phyloP scores from a whole-genome alignment of 2,113 vertebrate species.

The Capreolus pygargus region DNA sequence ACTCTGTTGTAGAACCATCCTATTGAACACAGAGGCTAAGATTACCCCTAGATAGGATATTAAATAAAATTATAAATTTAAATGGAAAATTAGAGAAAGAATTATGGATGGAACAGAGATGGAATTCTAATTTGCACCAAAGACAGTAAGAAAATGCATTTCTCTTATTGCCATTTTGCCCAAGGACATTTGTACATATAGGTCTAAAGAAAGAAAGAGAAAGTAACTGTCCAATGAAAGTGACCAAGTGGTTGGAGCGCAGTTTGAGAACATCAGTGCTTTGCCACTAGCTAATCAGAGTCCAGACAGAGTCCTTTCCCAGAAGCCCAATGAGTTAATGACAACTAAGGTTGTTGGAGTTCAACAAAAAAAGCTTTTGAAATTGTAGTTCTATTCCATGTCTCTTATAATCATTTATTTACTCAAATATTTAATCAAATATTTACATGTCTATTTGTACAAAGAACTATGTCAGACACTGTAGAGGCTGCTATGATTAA shows the following conservation, averaged over 20 bases:
- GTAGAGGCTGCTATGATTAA: not conserved
- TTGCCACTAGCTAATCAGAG: not conserved
- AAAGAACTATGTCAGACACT: not conserved
- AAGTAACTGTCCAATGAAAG: not conserved
- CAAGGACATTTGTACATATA: not conserved
- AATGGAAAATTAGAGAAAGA: not conserved
- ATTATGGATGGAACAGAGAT: not conserved
- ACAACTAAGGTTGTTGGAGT: not conserved
- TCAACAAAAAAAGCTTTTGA: not conserved
- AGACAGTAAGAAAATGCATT: not conserved
- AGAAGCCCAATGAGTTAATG: not conserved
- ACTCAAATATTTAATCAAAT: not conserved
- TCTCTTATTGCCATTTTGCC: not conserved
- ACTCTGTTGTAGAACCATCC: not conserved
- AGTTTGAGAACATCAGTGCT: not conserved
- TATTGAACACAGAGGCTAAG: not conserved
- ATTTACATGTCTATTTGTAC: not conserved
- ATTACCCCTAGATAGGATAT: not conserved
- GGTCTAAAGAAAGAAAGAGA: not conserved
- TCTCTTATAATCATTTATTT: constrained; percentile 7
- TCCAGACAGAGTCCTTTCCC: not conserved
- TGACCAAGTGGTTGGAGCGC: not conserved
- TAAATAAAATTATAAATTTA: constrained; percentile 20
- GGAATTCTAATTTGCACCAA: not conserved
- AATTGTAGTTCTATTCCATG: not conserved